phyloP scores from a whole-genome alignment of 2,113 vertebrate genomes.

The Prinia subflava region DNA sequence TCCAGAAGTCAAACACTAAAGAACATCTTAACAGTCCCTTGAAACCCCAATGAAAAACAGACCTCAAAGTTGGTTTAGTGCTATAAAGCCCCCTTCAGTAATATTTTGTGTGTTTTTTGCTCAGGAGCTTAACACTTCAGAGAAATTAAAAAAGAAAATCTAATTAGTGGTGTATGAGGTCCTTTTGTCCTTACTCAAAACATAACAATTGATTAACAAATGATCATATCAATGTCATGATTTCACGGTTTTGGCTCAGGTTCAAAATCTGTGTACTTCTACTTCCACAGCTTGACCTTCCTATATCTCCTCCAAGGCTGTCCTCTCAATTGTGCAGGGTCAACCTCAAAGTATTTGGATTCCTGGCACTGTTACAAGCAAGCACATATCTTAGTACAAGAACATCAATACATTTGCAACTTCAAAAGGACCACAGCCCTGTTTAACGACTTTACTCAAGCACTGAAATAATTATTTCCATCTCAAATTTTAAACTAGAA shows the following conservation, averaged over 20 bases:
- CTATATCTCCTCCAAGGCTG: background rate
- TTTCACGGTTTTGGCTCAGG: background rate
- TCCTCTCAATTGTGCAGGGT: background rate
- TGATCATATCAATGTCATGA: background rate
- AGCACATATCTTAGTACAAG: background rate
- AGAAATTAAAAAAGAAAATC: background rate
- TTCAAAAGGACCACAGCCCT: background rate
- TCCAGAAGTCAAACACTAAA: slow-evolving; percentile 37
- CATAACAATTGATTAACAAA: background rate
- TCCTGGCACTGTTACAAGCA: background rate
- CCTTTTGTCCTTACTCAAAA: slow-evolving; percentile 28
- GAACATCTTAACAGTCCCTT: slow-evolving; percentile 14
- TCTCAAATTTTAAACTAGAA: background rate
- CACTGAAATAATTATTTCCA: background rate
- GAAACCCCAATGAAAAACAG: background rate
- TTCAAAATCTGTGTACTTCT: background rate
- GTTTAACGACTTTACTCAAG: background rate
- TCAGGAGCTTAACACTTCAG: background rate
- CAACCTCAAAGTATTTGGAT: background rate
- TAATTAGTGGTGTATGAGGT: slow-evolving; percentile 9
- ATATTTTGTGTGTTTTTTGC: slow-evolving; percentile 10
- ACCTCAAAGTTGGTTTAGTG: background rate
- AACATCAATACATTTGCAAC: background rate
- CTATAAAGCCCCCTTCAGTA: background rate
- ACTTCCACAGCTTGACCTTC: background rate